Evolutionary conservation across 2,888 invertebrate genomes (phyloP), one percentile per base, ranked within the genome.

Genomic region (Sinodicranocentrus sp.): DNA sequence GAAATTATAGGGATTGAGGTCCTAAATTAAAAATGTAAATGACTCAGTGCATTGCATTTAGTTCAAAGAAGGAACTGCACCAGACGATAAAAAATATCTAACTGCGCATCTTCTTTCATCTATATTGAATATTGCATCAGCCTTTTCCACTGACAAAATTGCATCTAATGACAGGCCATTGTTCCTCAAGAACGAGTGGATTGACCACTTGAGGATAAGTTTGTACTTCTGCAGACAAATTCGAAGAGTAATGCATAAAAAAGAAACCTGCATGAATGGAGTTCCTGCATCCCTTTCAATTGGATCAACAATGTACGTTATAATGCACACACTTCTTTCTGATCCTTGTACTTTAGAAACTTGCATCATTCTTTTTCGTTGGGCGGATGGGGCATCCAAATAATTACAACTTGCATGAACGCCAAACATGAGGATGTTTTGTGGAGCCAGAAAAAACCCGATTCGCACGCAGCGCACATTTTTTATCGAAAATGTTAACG

Each of bases 341-440:
- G n/a, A n/a, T n/a, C n/a, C n/a, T n/a, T n/a, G n/a, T n/a, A n/a
- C n/a, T n/a, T n/a, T n/a, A n/a, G 44, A 33, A 65, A 39, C 63
- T 76, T 76, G 76, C 76, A 76, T 76, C 76, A 76, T 76, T 23
- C 61, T 52, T 76, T 44, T n/a, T n/a, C 6, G 1, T 3, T 13
- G 44, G 59, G 73, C 43, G 44, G 43, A 73, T 65, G 43, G 5
- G 59, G 19, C n/a, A 1, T 52, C 19, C 1, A 8, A 17, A 52
- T 52, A 52, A 52, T 52, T 52, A 52, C 19, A 19, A 52, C 19
- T 3, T 52, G 2, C 17, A 17, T 52, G 52, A n/a, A 17, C 19
- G 6, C 15, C 10, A 8, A 10, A 19, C 19, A 52, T 52, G 2
- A 15, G 19, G 3, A 15, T 48, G 52, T 52, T 2, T 15, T 52